phyloP scores from a whole-genome alignment of 2,888 invertebrate species.

The Helicoverpa assulta region DNA sequence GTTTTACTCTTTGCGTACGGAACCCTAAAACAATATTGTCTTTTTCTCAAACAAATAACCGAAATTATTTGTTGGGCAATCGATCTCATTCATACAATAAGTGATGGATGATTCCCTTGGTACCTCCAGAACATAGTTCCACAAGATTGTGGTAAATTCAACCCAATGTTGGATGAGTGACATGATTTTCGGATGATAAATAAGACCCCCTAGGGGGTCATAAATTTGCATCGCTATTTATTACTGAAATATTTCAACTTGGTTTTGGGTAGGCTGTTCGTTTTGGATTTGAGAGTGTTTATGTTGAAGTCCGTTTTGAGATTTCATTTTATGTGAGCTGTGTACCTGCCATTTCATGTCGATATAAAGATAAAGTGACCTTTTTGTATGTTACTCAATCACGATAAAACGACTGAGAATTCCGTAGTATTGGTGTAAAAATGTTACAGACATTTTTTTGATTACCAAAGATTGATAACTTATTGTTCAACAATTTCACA shows the following conservation, averaged over 20 bases:
- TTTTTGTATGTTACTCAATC: too few relatives aligned
- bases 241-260: slow-evolving; percentile 28
- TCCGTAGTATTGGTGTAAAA: too few relatives aligned
- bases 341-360: too few relatives aligned
- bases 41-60: slow-evolving; percentile 13
- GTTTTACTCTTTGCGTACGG: too few relatives aligned
- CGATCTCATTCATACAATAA: slow-evolving; percentile 49
- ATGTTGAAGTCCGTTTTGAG: too few relatives aligned
- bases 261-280: background rate
- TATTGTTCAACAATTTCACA: too few relatives aligned
- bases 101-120: slow-evolving; percentile 55
- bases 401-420: too few relatives aligned
- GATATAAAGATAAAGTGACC: too few relatives aligned
- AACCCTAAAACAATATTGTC: slow-evolving; percentile 9
- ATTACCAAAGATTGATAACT: too few relatives aligned
- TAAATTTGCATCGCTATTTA: slow-evolving; percentile 32
- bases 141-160: slow-evolving; percentile 15
- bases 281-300: background rate
- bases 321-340: too few relatives aligned
- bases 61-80: slow-evolving; percentile 32
- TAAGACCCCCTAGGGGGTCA: slow-evolving; percentile 38
- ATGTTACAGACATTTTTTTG: too few relatives aligned
- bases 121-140: slow-evolving; percentile 15
- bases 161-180: slow-evolving; percentile 43
- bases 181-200: slow-evolving; percentile 48